Percentiles rank a stretch among this genome's conserved stretches.
These are phyloP conservation scores for Alligator mississippiensis DNA, from an alignment of 2,113 vertebrate genomes.

Conservation along the genomic window DNA sequence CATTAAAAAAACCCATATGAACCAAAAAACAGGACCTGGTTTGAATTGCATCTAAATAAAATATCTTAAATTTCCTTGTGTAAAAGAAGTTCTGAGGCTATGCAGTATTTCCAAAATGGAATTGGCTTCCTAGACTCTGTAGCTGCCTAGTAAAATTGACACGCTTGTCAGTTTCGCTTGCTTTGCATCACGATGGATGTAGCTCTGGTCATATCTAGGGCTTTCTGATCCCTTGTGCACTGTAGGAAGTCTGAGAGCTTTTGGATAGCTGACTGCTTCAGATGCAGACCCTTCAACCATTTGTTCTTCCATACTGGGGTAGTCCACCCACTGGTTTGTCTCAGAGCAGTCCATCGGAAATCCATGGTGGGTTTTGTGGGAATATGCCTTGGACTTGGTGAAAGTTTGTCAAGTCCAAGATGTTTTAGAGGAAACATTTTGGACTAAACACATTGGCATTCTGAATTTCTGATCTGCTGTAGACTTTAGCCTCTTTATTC, in stretches of 20 bases:
- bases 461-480: background rate
- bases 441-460: background rate
- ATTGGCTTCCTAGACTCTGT: background rate
- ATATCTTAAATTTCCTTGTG: background rate
- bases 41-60: background rate
- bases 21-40: too few species aligned
- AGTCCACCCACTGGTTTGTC: background rate
- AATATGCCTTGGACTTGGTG: background rate
- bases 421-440: background rate
- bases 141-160: background rate
- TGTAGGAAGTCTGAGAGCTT: background rate
- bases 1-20: too few species aligned
- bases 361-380: too few species aligned
- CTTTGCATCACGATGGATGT: background rate
- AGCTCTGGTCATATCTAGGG: background rate
- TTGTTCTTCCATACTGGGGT: background rate
- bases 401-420: background rate
- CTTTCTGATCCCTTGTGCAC: background rate
- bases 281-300: background rate
- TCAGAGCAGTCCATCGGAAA: background rate
- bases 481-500: background rate
- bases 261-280: background rate
- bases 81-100: background rate
- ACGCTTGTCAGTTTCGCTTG: background rate
- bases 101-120: background rate